Base-by-base conservation (phyloP, 1,140 invertebrate genomes). In the Tetraneura akinire region DNA sequence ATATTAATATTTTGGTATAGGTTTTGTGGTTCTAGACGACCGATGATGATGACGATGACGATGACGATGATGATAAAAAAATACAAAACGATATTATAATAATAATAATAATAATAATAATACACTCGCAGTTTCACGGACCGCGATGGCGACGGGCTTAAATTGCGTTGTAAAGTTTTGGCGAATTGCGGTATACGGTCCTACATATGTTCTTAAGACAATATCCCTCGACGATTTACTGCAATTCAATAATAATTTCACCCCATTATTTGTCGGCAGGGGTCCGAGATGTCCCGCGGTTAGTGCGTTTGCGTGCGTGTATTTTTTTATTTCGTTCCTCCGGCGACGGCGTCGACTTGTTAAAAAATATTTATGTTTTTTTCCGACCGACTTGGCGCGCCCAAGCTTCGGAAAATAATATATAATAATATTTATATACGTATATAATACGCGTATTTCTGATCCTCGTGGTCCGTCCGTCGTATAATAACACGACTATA, bases 351-450 rank as follows among this genome's bases (percentile, higher is more conserved):
- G 74, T 55, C 74, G 74, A 78, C 74, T 78, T 78, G 74, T 78
- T 78, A 78, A 78, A 78, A 78, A 78, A 78, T 78, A 78, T 78
- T 78, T 78, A 78, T 78, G 74, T 45, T 78, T 78, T 74, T 78
- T 78, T 78, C 74, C 74, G 74, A 78, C 74, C 74, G 29, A 62
- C 74, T 78, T 78, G 74, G 74, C 74, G 74, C 37, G 51, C 16
- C 55, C 53, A 62, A 78, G 55, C 55, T 62, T 55, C 74, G 55
- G 74, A 53, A 57, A 76, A 76, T 57, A 57, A n/a, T n/a, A n/a
- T n/a, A n/a, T n/a, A n/a, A n/a, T n/a, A n/a, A n/a, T n/a, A n/a
- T n/a, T n/a, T n/a, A n/a, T n/a, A n/a, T n/a, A n/a, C n/a, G n/a
- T n/a, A n/a, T n/a, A n/a, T n/a, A n/a, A 37, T 53, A 74, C 13